These are phyloP conservation scores for Oxygymnocypris stewartii DNA, from an alignment of 2,113 vertebrate genomes.

Conservation along the genomic window DNA sequence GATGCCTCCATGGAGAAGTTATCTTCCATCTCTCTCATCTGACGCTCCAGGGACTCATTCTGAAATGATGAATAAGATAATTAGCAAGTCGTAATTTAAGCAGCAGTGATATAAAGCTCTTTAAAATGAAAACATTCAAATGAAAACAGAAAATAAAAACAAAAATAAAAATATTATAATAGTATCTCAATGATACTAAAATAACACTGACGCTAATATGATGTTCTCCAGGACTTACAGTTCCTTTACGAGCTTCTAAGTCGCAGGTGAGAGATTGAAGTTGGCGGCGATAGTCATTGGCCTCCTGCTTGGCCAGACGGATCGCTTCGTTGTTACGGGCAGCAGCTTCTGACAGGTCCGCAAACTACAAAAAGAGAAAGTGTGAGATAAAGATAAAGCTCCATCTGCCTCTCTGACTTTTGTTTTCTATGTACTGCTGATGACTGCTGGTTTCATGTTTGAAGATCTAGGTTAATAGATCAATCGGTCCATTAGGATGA, in stretches of 20 bases:
- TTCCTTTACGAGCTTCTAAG: slow-evolving; percentile 86
- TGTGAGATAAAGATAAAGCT: background rate
- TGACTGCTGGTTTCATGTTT: background rate
- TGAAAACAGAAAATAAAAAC: background rate
- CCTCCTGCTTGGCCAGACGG: slow-evolving; percentile 86
- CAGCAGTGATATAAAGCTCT: background rate
- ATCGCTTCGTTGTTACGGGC: slow-evolving; percentile 84
- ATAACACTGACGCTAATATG: background rate
- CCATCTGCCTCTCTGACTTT: slow-evolving; percentile 8
- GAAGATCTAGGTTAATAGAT: background rate
- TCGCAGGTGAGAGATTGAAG: slow-evolving; percentile 89
- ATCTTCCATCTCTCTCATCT: slow-evolving; percentile 89
- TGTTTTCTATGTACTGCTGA: background rate
- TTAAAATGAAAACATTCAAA: too few species aligned
- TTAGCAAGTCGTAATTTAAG: too few species aligned
- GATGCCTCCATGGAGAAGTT: slow-evolving; percentile 80
- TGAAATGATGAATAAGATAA: slow-evolving; percentile 52
- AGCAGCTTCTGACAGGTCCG: slow-evolving; percentile 85
- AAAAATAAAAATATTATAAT: background rate
- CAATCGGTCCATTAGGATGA: slow-evolving; percentile 2
- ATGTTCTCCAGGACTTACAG: slow-evolving; percentile 74
- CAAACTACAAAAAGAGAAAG: slow-evolving; percentile 72
- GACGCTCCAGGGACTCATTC: slow-evolving; percentile 89
- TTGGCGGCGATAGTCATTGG: slow-evolving; percentile 84
- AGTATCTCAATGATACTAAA: background rate